Conservation (phyloP, 2,797 vertebrate species). For the Mormyrus proboscirostris region DNA sequence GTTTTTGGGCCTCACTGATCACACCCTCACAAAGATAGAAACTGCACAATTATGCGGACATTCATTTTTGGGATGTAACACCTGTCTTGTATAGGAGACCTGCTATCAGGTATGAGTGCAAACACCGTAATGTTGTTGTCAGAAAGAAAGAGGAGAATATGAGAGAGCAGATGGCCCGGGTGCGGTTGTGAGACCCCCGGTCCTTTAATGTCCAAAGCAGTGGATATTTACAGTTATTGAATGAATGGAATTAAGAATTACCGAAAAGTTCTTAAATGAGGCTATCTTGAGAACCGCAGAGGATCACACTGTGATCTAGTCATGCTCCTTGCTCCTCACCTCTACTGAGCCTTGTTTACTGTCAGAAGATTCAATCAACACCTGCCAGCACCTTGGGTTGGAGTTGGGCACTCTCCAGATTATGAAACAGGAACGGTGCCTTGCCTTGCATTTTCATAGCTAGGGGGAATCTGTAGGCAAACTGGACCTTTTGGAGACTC, state of each 20-base stretch:
- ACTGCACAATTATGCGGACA: not conserved
- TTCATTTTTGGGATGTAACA: not conserved
- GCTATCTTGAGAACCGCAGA: not conserved
- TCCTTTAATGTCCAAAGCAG: not conserved
- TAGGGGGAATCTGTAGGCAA: not conserved
- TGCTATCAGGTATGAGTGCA: not conserved
- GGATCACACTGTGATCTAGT: not conserved
- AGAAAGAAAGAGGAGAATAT: not conserved
- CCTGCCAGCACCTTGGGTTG: not conserved
- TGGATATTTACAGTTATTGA: not conserved
- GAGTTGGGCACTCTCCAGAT: not conserved
- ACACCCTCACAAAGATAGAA: not conserved
- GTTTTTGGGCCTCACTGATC: not conserved
- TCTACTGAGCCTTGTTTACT: not conserved
- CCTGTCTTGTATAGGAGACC: not conserved
- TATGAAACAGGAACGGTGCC: not conserved
- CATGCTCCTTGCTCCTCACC: not conserved
- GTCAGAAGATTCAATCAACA: not conserved
- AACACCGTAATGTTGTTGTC: not conserved
- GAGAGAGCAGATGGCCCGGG: not conserved
- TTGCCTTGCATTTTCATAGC: not conserved
- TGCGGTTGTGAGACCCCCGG: not conserved
- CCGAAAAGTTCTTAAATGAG: not conserved
- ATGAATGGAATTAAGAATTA: not conserved
- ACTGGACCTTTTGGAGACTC: not conserved